Percentiles rank a stretch among this genome's conserved stretches.
Evolutionary conservation across 2,797 vertebrate genomes (phyloP).

Genomic region (Intellagama lesueurii): DNA sequence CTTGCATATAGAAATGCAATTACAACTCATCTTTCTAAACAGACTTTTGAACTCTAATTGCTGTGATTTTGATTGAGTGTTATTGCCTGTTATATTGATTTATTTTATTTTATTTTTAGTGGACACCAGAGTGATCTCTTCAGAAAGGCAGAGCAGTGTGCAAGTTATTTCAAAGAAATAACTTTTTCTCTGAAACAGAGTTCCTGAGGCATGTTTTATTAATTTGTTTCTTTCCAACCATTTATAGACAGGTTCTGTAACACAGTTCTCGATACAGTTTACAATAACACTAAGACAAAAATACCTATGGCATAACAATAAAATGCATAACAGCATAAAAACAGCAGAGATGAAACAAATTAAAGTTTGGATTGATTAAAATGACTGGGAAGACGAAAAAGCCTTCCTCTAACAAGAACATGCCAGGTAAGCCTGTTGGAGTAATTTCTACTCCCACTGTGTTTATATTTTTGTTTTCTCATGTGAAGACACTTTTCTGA

Average conservation of each 20-base stretch:
- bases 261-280: neutral
- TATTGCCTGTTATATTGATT: too few species aligned
- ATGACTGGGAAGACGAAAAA: neutral
- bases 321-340: neutral
- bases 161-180: neutral
- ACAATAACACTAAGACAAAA: neutral
- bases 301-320: neutral
- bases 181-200: neutral
- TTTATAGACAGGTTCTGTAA: neutral
- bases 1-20: too few species aligned
- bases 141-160: neutral
- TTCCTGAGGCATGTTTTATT: neutral
- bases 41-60: too few species aligned
- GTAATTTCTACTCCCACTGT: neutral
- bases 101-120: too few species aligned
- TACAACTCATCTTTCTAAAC: too few species aligned
- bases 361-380: neutral
- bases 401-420: neutral
- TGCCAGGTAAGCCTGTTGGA: neutral
- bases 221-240: neutral
- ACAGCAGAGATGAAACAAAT: neutral
- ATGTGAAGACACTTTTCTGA: constrained; percentile 16
- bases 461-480: constrained; percentile 19
- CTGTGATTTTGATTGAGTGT: too few species aligned
- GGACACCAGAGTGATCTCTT: neutral